phyloP scores from a whole-genome alignment of 1,140 invertebrate species.

The Gryllus bimaculatus region DNA sequence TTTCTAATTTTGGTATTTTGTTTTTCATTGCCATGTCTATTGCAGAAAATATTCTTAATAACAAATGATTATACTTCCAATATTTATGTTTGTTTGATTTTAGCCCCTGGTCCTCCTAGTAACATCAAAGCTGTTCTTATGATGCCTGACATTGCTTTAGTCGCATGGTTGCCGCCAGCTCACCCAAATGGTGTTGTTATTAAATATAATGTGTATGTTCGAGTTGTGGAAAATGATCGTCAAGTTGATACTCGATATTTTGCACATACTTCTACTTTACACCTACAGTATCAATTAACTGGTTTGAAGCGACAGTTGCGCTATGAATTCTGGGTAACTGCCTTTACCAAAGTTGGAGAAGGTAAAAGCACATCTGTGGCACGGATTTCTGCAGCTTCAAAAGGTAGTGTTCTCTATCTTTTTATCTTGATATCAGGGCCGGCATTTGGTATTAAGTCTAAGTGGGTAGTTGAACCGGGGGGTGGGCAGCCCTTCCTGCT shows the following conservation, averaged over 20 bases:
- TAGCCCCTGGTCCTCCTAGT: slow-evolving; percentile 40
- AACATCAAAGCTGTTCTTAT: slow-evolving; percentile 39
- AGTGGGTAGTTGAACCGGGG: no score
- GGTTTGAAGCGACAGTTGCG: slow-evolving; percentile 34
- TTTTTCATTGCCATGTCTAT: no score
- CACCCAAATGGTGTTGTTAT: slow-evolving; percentile 41
- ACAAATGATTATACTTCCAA: no score
- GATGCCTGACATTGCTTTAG: slow-evolving; percentile 34
- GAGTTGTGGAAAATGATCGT: slow-evolving; percentile 7
- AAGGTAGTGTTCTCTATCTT: background rate
- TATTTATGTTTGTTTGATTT: background rate
- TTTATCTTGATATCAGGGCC: background rate
- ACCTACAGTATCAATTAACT: slow-evolving; percentile 31
- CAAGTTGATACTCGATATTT: slow-evolving; percentile 27
- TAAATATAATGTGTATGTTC: slow-evolving; percentile 30
- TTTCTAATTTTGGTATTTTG: no score
- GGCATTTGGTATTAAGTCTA: no score
- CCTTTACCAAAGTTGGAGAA: slow-evolving; percentile 33
- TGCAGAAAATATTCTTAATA: no score
- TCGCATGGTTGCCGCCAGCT: slow-evolving; percentile 39
- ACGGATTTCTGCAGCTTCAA: background rate
- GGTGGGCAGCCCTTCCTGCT: no score
- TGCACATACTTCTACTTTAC: slow-evolving; percentile 26
- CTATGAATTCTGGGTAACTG: slow-evolving; percentile 40
- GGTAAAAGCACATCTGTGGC: slow-evolving; percentile 27